Conservation (phyloP, 2,113 vertebrate species). For the Paedocypris sp. region DNA sequence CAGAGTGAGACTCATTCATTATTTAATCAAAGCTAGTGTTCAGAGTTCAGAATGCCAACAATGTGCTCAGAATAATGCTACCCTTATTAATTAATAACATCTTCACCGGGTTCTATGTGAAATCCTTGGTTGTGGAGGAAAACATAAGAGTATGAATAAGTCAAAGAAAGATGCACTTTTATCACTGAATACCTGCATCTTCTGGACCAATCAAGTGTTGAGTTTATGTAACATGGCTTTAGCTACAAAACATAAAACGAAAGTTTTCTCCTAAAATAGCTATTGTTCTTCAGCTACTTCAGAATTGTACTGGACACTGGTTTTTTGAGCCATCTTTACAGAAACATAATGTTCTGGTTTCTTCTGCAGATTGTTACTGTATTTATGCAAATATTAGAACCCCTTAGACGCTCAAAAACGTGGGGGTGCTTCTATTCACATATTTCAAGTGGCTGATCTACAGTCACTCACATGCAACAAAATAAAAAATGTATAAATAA, state of each 20-base stretch:
- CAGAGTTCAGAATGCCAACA: conserved; percentile 3
- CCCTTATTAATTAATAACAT: conserved; percentile 48
- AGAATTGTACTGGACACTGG: no score
- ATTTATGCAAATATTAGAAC: no score
- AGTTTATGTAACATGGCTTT: neutral
- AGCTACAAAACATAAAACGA: neutral
- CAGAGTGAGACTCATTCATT: conserved; percentile 6
- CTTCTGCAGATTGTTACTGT: no score
- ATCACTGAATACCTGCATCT: neutral
- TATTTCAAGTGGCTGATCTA: no score
- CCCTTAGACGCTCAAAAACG: no score
- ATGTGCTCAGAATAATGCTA: conserved; percentile 2
- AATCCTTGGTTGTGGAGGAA: conserved; percentile 18
- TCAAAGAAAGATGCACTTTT: conserved; percentile 41
- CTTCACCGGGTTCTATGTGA: conserved; percentile 21
- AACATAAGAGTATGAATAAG: conserved; percentile 49
- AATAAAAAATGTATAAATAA: no score
- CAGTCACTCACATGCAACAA: no score
- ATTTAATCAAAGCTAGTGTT: conserved; percentile 20
- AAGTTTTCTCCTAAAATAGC: neutral
- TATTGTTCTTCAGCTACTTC: no score
- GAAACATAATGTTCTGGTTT: no score
- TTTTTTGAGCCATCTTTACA: no score
- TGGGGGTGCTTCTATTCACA: no score
- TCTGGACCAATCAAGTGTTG: neutral